Base-by-base conservation (phyloP, 2,113 vertebrate genomes). In the Saccopteryx bilineata region DNA sequence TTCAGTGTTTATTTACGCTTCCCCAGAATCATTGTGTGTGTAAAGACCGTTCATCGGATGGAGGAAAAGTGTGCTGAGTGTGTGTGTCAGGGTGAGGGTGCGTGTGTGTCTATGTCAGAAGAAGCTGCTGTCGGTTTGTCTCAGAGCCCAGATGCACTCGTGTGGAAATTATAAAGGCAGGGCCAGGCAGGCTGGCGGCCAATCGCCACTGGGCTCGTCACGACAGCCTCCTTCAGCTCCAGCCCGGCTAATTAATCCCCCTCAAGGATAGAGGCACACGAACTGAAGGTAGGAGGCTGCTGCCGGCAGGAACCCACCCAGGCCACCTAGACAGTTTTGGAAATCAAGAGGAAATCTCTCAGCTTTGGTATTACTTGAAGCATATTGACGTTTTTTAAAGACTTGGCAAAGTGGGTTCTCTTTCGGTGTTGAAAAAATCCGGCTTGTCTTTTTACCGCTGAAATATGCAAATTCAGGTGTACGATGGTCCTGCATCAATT, bases 141-240 rank as follows among this genome's bases (percentile, higher is more conserved):
- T 99, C 98, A 99, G 99, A 99, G 99, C 99, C 98, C 98, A 98
- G 98, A 99, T 98, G 98, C 99, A 98, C 99, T 98, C 98, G 98
- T 98, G 98, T 99, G 98, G 98, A 99, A 99, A 99, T 99, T 99
- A 99, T 99, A 99, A 99, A 99, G 99, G 99, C 99, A 99, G 99
- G 99, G 99, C 99, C 99, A 98, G 98, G 98, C 97, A 97, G 98
- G 98, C 98, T 98, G 97, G 98, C 98, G 99, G 99, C 99, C 99
- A 99, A 99, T 99, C 99, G 98, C 98, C 98, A 98, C 98, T 96
- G 98, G 98, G 98, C 98, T 99, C 99, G 99, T 99, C 99, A 99
- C 99, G 97, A 98, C 98, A 97, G 98, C 98, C 98, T 98, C 98
- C 98, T 98, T 97, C 98, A 98, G 98, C 99, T 99, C 98, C 98